These are phyloP conservation scores for Drosophila antonietae DNA, from an alignment of 2,888 invertebrate species.

Conservation along the genomic window DNA sequence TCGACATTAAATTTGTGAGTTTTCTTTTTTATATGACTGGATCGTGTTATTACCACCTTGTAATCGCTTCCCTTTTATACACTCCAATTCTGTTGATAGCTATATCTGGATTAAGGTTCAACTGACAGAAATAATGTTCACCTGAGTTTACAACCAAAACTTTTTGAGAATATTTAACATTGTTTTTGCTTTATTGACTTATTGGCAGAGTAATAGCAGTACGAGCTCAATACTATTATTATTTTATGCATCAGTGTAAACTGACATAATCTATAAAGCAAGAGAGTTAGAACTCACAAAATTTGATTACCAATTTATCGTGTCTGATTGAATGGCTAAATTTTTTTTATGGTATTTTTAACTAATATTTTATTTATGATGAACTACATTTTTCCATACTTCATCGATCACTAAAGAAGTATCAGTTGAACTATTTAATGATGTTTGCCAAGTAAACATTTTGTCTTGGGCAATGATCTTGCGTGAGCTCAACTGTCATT, in stretches of 20 bases:
- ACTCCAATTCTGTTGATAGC: conserved; percentile 27
- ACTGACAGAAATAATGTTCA: not conserved
- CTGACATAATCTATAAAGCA: not conserved
- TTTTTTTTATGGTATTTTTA: too few relatives aligned
- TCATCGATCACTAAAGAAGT: not conserved
- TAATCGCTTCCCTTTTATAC: conserved; percentile 58
- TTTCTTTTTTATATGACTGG: conserved; percentile 63
- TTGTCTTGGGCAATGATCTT: not conserved
- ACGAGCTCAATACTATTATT: not conserved
- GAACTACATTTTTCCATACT: not conserved
- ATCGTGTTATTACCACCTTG: conserved; percentile 74
- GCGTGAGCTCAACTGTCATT: not conserved
- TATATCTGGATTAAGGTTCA: conserved; percentile 45
- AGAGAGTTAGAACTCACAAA: not conserved
- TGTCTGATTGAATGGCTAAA: too few relatives aligned
- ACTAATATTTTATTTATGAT: too few relatives aligned
- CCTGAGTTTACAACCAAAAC: conserved; percentile 31
- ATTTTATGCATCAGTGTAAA: not conserved
- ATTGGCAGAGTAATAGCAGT: not conserved
- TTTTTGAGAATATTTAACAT: not conserved
- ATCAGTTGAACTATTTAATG: too few relatives aligned
- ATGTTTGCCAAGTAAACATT: conserved; percentile 16
- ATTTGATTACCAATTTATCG: not conserved
- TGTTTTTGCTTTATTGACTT: not conserved
- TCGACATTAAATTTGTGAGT: conserved; percentile 66